These are phyloP conservation scores for Callipepla squamata DNA, from an alignment of 2,113 vertebrate genomes.

Conservation along the genomic window DNA sequence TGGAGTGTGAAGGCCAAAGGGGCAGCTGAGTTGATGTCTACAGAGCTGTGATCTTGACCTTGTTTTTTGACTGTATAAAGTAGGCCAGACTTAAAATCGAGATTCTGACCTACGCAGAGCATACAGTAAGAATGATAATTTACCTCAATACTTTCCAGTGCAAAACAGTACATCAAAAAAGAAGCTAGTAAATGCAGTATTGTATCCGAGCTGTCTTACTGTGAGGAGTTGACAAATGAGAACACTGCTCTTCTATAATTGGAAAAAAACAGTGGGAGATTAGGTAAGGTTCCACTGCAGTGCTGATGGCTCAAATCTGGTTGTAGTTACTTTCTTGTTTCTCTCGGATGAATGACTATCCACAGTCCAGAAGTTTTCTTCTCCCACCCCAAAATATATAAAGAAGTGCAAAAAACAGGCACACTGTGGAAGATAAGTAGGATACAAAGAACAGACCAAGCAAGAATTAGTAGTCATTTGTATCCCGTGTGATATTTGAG, in stretches of 20 bases:
- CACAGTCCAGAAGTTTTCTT: neutral
- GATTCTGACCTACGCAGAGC: neutral
- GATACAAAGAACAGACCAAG: neutral
- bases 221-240: neutral
- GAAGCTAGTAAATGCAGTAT: neutral
- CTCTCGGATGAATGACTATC: neutral
- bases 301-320: neutral
- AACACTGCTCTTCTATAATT: neutral
- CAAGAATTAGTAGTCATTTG: accelerated
- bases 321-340: neutral
- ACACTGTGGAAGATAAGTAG: neutral
- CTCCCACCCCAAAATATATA: neutral
- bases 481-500: neutral
- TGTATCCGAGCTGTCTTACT: neutral
- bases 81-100: neutral
- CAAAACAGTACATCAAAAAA: neutral
- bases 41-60: neutral
- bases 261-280: neutral
- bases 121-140: neutral
- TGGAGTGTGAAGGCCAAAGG: neutral
- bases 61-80: neutral
- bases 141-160: neutral
- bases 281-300: neutral
- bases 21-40: neutral
- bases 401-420: neutral